Base-by-base conservation (phyloP, 2,888 invertebrate species). In the Xestia rhomboidea region DNA sequence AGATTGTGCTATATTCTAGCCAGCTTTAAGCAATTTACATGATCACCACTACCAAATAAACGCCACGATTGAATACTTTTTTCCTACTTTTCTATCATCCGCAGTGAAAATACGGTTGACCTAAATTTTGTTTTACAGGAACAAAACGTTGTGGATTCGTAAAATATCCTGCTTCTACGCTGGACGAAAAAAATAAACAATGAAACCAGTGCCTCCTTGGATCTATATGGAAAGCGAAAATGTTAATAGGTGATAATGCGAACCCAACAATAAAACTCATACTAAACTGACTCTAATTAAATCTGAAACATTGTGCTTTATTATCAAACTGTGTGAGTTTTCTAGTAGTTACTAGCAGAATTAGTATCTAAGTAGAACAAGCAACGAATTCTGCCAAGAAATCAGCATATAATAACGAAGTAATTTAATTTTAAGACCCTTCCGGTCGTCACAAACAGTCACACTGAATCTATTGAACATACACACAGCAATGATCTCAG, bases 51-150 rank as follows among this genome's bases (percentile, higher is more conserved):
- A 72, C 24, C 34, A 70, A 85, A 85, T 76, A 77, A 78, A 84
- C 64, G 51, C 67, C 57, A 78, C 49, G 6, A 66, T 76, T 74
- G 68, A 74, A 83, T 77, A 67, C 66, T 77, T 80, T 76, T 72
- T 68, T 72, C 34, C 51, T 63, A 71, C 38, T 72, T 66, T 76
- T 51, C 67, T 30, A 38, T 51, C 24, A 68, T 73, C 51, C 74
- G 71, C 66, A 78, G 79, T 54, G 66, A 82, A 83, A 85, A 73
- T 81, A 73, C 78, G 34, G 72, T 77, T 72, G 84, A 70, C 82
- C 77, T 73, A 83, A 77, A 85, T 84, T 88, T 84, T 78, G 64
- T 80, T 68, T 76, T 79, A 87, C 81, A 74, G 75, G 62, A 79
- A 73, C 76, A 81, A 87, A 83, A 83, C 77, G 84, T 84, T 67